Conservation (phyloP, 2,797 vertebrate genomes). For the Lithobates pipiens region DNA sequence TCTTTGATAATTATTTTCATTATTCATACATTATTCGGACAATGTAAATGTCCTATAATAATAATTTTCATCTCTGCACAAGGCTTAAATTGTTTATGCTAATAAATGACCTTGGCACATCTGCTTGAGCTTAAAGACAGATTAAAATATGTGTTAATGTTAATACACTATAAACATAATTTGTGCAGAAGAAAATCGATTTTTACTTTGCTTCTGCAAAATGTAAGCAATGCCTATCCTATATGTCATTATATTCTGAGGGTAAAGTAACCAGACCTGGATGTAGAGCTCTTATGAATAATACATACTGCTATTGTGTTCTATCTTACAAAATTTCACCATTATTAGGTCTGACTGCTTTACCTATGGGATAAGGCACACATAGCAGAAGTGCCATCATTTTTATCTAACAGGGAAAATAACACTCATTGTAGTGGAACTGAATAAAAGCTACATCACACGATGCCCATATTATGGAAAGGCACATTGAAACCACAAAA, state of each 20-base stretch:
- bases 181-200: not conserved
- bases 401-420: not conserved
- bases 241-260: slow-evolving; percentile 23
- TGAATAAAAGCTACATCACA: not conserved
- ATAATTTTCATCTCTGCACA: not conserved
- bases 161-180: not conserved
- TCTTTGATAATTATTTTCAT: slow-evolving; percentile 10
- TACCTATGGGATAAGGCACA: not conserved
- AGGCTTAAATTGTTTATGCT: slow-evolving; percentile 21
- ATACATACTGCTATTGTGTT: slow-evolving; percentile 8
- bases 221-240: not conserved
- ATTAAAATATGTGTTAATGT: not conserved
- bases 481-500: not conserved
- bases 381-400: not conserved
- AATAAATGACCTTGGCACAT: slow-evolving; percentile 10
- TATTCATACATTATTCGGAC: slow-evolving; percentile 6
- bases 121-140: not conserved
- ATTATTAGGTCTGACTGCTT: slow-evolving; percentile 3
- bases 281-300: slow-evolving; percentile 20
- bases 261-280: slow-evolving; percentile 21
- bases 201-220: not conserved
- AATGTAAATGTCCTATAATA: slow-evolving; percentile 27
- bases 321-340: not conserved
- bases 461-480: not conserved
- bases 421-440: not conserved